Evolutionary conservation across 1,140 invertebrate species (phyloP).

Genomic region (Oedothorax gibbosus): DNA sequence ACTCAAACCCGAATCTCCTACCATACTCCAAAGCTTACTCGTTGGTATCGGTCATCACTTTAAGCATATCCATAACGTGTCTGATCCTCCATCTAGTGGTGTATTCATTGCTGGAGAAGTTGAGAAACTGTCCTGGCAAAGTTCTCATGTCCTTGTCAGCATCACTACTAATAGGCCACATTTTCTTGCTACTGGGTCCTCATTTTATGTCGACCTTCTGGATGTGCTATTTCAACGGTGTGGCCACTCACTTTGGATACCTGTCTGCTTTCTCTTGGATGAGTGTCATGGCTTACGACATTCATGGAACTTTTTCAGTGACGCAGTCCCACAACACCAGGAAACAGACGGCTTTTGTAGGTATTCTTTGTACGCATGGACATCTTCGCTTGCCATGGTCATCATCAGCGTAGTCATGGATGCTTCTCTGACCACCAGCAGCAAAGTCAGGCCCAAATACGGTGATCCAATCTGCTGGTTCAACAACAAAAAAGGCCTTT

Average conservation of each 20-base stretch:
- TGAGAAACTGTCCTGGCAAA: conserved; percentile 72
- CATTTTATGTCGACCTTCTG: neutral
- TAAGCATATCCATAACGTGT: conserved; percentile 68
- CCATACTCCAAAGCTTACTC: conserved; percentile 63
- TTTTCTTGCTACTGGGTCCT: conserved; percentile 69
- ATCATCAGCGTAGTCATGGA: conserved; percentile 64
- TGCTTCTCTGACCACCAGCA: conserved; percentile 41
- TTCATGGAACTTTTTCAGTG: conserved; percentile 82
- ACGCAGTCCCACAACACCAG: conserved; percentile 1
- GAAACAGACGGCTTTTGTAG: conserved; percentile 48
- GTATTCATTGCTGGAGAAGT: conserved; percentile 69
- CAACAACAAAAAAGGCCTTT: conserved; percentile 70
- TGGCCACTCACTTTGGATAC: conserved; percentile 92
- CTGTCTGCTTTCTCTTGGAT: conserved; percentile 96
- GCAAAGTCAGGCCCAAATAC: conserved; percentile 64
- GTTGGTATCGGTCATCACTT: conserved; percentile 66
- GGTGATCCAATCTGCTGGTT: conserved; percentile 72
- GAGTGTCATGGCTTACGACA: conserved; percentile 95
- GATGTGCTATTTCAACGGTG: conserved; percentile 75
- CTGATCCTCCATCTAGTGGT: conserved; percentile 69
- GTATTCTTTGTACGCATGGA: conserved; percentile 68
- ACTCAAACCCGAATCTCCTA: conserved; percentile 30
- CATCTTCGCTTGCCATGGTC: conserved; percentile 65
- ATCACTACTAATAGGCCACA: conserved; percentile 70
- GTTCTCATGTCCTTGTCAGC: conserved; percentile 72